These are phyloP conservation scores for Marasmarcha lunaedactyla DNA, from an alignment of 2,888 invertebrate species.

Conservation along the genomic window DNA sequence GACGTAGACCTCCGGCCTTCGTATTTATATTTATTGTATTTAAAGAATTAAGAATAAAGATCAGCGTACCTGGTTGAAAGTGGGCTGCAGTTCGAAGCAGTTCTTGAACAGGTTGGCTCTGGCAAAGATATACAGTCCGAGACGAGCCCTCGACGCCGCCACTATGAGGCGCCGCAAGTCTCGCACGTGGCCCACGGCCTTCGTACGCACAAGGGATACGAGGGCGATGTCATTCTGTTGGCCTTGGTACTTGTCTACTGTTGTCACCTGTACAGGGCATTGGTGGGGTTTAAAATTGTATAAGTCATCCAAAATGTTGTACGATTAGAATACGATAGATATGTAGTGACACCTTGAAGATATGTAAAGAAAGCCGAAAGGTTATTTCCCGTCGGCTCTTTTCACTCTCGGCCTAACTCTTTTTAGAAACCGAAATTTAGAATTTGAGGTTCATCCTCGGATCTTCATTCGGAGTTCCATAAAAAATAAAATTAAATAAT, in stretches of 20 bases:
- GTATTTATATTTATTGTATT: too few relatives aligned
- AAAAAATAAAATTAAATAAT: too few relatives aligned
- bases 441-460: too few relatives aligned
- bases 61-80: slow-evolving; percentile 83
- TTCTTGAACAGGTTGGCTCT: slow-evolving; percentile 92
- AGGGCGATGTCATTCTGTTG: slow-evolving; percentile 99
- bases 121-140: slow-evolving; percentile 97
- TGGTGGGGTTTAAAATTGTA: neutral
- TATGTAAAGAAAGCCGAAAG: too few relatives aligned
- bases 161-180: slow-evolving; percentile 97
- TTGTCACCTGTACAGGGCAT: slow-evolving; percentile 74
- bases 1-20: too few relatives aligned
- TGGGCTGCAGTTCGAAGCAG: slow-evolving; percentile 96
- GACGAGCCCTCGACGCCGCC: slow-evolving; percentile 96
- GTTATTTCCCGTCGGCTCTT: too few relatives aligned
- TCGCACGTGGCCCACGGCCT: slow-evolving; percentile 96
- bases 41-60: too few relatives aligned
- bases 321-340: too few relatives aligned
- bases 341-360: too few relatives aligned
- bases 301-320: neutral
- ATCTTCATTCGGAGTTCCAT: too few relatives aligned
- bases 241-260: slow-evolving; percentile 99
- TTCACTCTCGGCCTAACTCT: too few relatives aligned
- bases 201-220: slow-evolving; percentile 94
- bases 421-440: too few relatives aligned